Conservation (phyloP, 2,113 vertebrate genomes). For the Gadus macrocephalus region DNA sequence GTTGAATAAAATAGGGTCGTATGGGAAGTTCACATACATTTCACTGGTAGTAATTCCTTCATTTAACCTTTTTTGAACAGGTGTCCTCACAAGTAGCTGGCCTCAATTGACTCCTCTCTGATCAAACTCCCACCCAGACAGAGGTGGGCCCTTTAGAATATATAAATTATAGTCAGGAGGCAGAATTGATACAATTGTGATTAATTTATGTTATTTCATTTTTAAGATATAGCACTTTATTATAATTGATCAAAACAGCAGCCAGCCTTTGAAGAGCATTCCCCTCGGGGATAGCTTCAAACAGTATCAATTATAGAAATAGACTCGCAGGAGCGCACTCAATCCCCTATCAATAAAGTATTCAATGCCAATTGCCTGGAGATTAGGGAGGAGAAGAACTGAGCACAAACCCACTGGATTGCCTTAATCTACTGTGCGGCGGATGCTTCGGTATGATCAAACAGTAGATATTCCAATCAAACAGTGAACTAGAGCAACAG, state of each 20-base stretch:
- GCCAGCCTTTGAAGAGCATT: constrained; percentile 54
- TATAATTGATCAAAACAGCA: constrained; percentile 71
- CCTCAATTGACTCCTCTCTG: constrained; percentile 13
- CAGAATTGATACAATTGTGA: constrained; percentile 46
- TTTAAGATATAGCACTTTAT: constrained; percentile 57
- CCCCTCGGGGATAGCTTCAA: constrained; percentile 61
- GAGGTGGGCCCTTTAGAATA: constrained; percentile 10
- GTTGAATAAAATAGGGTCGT: background rate
- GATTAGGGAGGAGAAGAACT: constrained; percentile 63
- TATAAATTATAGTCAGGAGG: constrained; percentile 21
- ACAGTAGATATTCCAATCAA: constrained; percentile 56
- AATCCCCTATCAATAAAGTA: constrained; percentile 71
- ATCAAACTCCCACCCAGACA: background rate
- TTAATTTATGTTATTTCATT: constrained; percentile 24
- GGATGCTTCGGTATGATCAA: constrained; percentile 51
- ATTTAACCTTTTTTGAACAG: background rate
- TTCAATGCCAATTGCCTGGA: constrained; percentile 60
- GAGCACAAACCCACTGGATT: constrained; percentile 53
- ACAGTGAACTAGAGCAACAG: constrained; percentile 28
- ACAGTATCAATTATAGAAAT: constrained; percentile 73
- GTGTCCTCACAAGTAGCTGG: background rate
- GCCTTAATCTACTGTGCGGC: constrained; percentile 58
- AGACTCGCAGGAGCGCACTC: constrained; percentile 57
- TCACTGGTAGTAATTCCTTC: background rate
- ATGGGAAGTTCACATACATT: background rate